phyloP scores from a whole-genome alignment of 1,140 invertebrate genomes.

The Cotesia vestalis region DNA sequence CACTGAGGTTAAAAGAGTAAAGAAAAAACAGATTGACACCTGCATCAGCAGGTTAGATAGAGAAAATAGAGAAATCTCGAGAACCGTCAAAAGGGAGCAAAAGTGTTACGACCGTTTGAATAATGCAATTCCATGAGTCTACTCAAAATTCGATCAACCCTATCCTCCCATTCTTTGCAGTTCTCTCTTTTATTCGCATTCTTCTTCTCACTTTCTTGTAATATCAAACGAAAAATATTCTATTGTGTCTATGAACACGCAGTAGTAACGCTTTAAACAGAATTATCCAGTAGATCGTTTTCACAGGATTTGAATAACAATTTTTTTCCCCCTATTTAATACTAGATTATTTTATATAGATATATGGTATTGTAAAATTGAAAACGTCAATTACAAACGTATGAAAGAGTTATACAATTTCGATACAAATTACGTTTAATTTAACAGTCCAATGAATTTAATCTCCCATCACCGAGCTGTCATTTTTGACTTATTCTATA shows the following conservation, averaged over 20 bases:
- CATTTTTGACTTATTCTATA: no score
- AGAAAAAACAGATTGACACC: slow-evolving; percentile 32
- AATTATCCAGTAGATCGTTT: slow-evolving; percentile 18
- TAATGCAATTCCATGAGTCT: slow-evolving; percentile 27
- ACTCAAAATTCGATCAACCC: slow-evolving; percentile 29
- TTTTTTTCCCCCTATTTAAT: no score
- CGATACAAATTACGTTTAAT: no score
- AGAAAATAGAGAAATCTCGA: background rate
- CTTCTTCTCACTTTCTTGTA: slow-evolving; percentile 1
- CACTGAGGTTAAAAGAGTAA: background rate
- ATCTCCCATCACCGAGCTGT: background rate
- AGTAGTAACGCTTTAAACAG: slow-evolving; percentile 4
- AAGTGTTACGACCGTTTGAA: slow-evolving; percentile 28
- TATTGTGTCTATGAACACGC: background rate
- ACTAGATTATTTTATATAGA: no score
- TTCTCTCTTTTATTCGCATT: slow-evolving; percentile 1
- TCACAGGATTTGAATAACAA: no score
- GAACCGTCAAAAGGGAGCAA: background rate
- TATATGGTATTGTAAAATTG: no score
- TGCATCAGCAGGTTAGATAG: background rate
- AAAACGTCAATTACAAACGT: no score
- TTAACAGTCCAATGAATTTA: no score
- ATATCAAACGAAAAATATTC: slow-evolving; percentile 18
- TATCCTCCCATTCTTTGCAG: slow-evolving; percentile 2
- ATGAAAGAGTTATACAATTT: no score